phyloP scores from a whole-genome alignment of 2,797 vertebrate species.

The Catostomus latipinnis region DNA sequence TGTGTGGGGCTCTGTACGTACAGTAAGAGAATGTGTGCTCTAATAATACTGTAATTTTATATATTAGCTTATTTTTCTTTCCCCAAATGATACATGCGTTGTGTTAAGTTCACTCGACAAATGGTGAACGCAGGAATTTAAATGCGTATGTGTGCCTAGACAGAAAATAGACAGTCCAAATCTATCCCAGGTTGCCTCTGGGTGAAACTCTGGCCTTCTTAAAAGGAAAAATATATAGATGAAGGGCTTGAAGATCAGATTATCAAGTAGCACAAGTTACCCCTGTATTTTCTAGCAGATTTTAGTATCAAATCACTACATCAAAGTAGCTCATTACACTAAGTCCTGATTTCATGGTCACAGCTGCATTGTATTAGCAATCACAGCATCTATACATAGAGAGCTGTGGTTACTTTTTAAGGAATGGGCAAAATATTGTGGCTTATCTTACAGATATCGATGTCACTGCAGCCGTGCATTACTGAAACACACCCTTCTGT shows the following conservation, averaged over 20 bases:
- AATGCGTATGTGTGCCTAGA: slow-evolving; percentile 71
- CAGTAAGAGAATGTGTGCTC: slow-evolving; percentile 56
- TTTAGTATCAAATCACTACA: slow-evolving; percentile 82
- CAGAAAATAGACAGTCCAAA: slow-evolving; percentile 74
- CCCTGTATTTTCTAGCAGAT: slow-evolving; percentile 79
- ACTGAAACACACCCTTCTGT: slow-evolving; percentile 49
- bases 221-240: slow-evolving; percentile 72
- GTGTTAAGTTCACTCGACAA: slow-evolving; percentile 68
- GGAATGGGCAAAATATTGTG: slow-evolving; percentile 60
- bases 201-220: slow-evolving; percentile 68
- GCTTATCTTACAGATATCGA: slow-evolving; percentile 74
- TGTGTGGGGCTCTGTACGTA: slow-evolving; percentile 57
- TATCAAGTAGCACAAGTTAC: slow-evolving; percentile 81
- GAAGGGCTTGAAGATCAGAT: slow-evolving; percentile 78
- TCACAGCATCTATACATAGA: slow-evolving; percentile 71
- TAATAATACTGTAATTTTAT: slow-evolving; percentile 79
- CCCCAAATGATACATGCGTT: slow-evolving; percentile 71
- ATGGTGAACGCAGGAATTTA: slow-evolving; percentile 67
- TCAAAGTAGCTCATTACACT: slow-evolving; percentile 83
- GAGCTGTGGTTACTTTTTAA: slow-evolving; percentile 61
- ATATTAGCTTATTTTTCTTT: slow-evolving; percentile 74
- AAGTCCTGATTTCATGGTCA: slow-evolving; percentile 85
- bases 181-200: slow-evolving; percentile 70
- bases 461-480: slow-evolving; percentile 61
- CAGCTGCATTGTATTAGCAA: slow-evolving; percentile 82